phyloP scores from a whole-genome alignment of 2,113 vertebrate species.

The Lagopus leucura region DNA sequence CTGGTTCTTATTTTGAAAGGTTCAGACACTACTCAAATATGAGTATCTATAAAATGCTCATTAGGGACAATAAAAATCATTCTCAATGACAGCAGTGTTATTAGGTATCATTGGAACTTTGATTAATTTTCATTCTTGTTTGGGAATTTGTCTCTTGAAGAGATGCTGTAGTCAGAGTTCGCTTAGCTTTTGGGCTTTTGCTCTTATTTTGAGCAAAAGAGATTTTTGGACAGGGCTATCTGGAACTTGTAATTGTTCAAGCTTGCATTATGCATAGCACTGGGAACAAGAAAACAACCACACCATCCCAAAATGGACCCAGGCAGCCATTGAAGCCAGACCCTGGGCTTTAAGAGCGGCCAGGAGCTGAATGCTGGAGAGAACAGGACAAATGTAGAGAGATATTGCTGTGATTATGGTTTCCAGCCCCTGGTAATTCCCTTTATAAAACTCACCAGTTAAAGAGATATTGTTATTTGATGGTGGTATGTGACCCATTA shows the following conservation, averaged over 20 bases:
- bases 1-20: constrained; percentile 49
- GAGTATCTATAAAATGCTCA: constrained; percentile 54
- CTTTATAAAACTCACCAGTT: background rate
- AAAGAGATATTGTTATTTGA: background rate
- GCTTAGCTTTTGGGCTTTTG: constrained; percentile 15
- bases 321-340: background rate
- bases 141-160: background rate
- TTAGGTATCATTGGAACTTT: constrained; percentile 40
- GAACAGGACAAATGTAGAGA: background rate
- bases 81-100: constrained; percentile 34
- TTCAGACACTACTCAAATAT: constrained; percentile 46
- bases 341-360: background rate
- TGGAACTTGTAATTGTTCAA: background rate
- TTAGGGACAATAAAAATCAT: constrained; percentile 68
- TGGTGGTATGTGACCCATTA: background rate
- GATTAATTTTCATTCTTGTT: constrained; percentile 48
- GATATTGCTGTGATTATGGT: background rate
- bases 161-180: background rate
- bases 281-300: background rate
- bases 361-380: background rate
- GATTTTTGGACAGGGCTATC: background rate
- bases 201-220: background rate
- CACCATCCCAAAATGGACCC: fast-evolving
- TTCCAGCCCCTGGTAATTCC: background rate
- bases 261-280: background rate